Evolutionary conservation across 2,888 invertebrate species (phyloP), one percentile per base, ranked within the genome.

Genomic region (Leptura quadrifasciata): DNA sequence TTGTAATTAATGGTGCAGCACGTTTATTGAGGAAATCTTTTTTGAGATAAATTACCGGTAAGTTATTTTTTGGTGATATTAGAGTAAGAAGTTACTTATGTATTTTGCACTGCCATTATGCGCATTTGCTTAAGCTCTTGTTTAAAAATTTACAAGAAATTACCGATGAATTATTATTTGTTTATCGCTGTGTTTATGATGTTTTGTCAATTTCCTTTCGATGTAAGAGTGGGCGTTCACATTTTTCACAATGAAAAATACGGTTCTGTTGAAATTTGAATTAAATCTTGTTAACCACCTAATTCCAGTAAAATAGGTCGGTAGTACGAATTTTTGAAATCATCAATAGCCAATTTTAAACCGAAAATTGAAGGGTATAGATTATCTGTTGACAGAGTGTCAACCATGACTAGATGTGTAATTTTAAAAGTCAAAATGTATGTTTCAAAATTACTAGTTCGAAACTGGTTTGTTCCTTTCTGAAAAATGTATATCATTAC

Each of bases 1-100:
- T n/a, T n/a, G 17, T 60, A 60, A 31, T 24, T 60, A 60, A 27
- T 60, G 60, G 58, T 20, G 60, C 74, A 68, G 61, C 15, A 67
- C 54, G 24, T 63, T 15, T 69, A 27, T 52, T 12, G n/a, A 60
- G 24, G 18, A 69, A 21, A 64, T 64, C 65, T 21, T 39, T 15
- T 39, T 72, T 57, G 55, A 58, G 57, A 58, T 65, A 47, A 72
- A 64, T 64, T 67, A 65, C 27, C 60, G 74, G 74, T 75, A 71
- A 64, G 65, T 70, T 57, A 35, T 67, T 72, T 31, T 76, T 74
- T 79, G 74, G 75, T 77, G 77, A 77, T 77, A 77, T 76, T 77
- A 79, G 74, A 61, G 47, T 77, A 61, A 72, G 67, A 75, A 60
- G 74, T 70, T 75, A 67, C 73, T 63, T 76, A 76, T 73, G 67